Conservation (phyloP, 2,888 invertebrate genomes). For the Helicoverpa assulta region DNA sequence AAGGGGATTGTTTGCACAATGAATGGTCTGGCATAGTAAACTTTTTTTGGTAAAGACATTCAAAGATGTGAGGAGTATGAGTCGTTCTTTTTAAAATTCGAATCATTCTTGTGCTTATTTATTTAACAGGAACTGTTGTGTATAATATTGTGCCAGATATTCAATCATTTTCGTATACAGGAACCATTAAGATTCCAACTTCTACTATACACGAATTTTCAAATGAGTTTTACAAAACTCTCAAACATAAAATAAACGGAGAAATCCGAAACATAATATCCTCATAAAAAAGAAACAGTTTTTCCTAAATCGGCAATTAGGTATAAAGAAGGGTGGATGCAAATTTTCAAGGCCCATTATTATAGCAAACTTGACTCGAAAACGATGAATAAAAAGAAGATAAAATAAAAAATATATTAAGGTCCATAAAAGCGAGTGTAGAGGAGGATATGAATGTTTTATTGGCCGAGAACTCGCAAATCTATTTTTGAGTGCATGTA, state of each 20-base stretch:
- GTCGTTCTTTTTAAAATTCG: no score
- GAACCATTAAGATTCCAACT: background rate
- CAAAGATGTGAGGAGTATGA: background rate
- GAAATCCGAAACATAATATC: background rate
- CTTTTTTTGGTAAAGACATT: background rate
- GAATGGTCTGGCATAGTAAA: background rate
- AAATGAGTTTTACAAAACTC: no score
- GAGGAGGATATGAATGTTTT: conserved; percentile 74
- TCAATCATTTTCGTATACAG: no score
- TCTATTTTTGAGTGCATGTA: conserved; percentile 61
- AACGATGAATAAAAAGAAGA: conserved; percentile 71
- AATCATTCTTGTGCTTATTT: no score
- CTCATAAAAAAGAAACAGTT: background rate
- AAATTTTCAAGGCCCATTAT: conserved; percentile 60
- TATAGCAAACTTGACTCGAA: conserved; percentile 68
- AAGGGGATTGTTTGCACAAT: conserved; percentile 2
- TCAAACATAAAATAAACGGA: background rate
- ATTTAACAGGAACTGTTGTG: no score
- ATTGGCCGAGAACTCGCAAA: conserved; percentile 64
- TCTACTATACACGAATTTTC: background rate
- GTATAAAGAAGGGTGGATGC: conserved; percentile 16
- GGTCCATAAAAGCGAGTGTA: conserved; percentile 69
- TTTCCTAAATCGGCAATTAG: conserved; percentile 18
- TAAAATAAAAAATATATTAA: conserved; percentile 77
- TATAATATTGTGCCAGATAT: background rate